Evolutionary conservation across 2,888 invertebrate species (phyloP).

Genomic region (Chrysolina americana): DNA sequence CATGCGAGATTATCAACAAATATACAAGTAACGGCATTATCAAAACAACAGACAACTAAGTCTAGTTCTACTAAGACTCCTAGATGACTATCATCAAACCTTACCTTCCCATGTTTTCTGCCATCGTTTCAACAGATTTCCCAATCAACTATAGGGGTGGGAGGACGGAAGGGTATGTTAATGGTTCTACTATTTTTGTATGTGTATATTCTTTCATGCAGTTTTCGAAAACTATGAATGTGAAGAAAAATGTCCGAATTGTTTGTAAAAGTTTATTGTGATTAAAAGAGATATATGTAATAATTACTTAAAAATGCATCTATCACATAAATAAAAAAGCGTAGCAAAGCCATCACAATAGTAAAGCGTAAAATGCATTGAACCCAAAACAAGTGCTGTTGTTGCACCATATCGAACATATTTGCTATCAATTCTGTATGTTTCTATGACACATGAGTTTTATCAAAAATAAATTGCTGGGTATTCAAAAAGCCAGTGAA

Average conservation of each 20-base stretch:
- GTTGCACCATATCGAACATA: slow-evolving; percentile 11
- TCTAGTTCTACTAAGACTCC: not conserved
- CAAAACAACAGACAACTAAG: too few species aligned
- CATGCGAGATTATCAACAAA: too few species aligned
- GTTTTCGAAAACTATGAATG: slow-evolving; percentile 22
- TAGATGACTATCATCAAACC: not conserved
- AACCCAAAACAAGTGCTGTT: slow-evolving; percentile 29
- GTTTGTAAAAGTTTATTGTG: slow-evolving; percentile 35
- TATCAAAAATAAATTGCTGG: not conserved
- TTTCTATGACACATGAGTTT: not conserved
- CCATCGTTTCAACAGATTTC: too few species aligned
- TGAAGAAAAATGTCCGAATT: slow-evolving; percentile 21
- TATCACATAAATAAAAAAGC: slow-evolving; percentile 27
- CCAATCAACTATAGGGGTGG: slow-evolving; percentile 21
- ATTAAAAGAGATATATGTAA: slow-evolving; percentile 31
- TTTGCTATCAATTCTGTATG: slow-evolving; percentile 34
- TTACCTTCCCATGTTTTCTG: slow-evolving; percentile 19
- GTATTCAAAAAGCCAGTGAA: slow-evolving; percentile 71
- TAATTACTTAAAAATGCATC: not conserved
- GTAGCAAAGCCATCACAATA: slow-evolving; percentile 24
- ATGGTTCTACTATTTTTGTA: slow-evolving; percentile 45
- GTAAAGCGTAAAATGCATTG: slow-evolving; percentile 27
- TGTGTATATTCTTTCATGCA: slow-evolving; percentile 48
- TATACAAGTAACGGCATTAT: too few species aligned
- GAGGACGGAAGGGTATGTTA: slow-evolving; percentile 43